Evolutionary conservation across 2,888 invertebrate genomes (phyloP), one percentile per base, ranked within the genome.

Genomic region (Amblyteles armatorius): DNA sequence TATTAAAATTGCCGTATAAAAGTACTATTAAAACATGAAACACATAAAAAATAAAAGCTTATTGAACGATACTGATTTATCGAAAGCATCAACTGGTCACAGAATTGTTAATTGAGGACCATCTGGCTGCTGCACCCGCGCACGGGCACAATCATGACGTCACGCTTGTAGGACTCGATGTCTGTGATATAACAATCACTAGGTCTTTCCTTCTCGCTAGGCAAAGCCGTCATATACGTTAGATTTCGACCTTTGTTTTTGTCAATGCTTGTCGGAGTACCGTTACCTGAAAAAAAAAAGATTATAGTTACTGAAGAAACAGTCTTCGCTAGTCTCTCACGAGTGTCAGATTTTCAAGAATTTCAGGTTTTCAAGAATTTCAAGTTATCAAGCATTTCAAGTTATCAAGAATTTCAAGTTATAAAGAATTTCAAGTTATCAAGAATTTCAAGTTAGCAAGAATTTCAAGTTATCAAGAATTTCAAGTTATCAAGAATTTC

Each of bases 81-180:
- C 52, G n/a, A 13, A 19, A 6, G n/a, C 52, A 52, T 52, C 16
- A 52, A 7, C 52, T 5, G 52, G 5, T 52, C 19, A 4, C n/a
- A 19, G 52, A 7, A 52, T 16, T 16, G 52, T 52, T 16, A 52
- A 16, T 4, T 16, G 19, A n/a, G 16, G 3, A 13, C 7, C 52
- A 6, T n/a, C 13, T n/a, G 52, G 19, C 6, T 52, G 16, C 7
- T 52, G 52, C n/a, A 52, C 13, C 52, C n/a, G 52, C 1, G 52
- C 6, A 52, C 52, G 4, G 52, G 52, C n/a, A 52, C 16, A n/a
- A 52, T 7, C n/a, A n/a, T 52, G n/a, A 52, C n/a, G n/a, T 52
- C 52, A 19, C n/a, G n/a, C 52, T 52, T 52, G 52, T 52, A 52
- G n/a, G n/a, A 6, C 52, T 52, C 52, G 52, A 52, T 52, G n/a